These are phyloP conservation scores for Lepidocyrtoides sp. DNA, from an alignment of 2,888 invertebrate genomes.

Conservation along the genomic window DNA sequence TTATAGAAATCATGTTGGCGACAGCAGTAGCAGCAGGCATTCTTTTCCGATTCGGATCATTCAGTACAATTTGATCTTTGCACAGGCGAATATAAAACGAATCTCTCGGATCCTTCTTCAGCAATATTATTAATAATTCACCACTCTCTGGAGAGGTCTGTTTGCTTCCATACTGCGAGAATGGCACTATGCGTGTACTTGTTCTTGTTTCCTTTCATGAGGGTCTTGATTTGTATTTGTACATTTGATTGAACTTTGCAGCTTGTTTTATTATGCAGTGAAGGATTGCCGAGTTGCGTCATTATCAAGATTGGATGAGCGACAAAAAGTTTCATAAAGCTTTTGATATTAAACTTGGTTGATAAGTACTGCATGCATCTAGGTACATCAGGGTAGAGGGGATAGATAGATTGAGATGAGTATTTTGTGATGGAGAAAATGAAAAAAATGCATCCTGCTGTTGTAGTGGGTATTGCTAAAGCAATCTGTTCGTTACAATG, in stretches of 20 bases:
- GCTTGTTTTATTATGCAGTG: slow-evolving; percentile 18
- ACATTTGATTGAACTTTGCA: slow-evolving; percentile 11
- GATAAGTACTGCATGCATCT: too few species aligned
- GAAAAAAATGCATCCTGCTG: slow-evolving; percentile 46
- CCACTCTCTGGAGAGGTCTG: slow-evolving; percentile 61
- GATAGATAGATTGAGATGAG: neutral
- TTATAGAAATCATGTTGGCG: slow-evolving; percentile 64
- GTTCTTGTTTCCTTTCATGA: slow-evolving; percentile 23
- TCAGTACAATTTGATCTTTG: slow-evolving; percentile 69
- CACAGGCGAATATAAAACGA: slow-evolving; percentile 22
- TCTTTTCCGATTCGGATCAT: slow-evolving; percentile 70
- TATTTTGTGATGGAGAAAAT: neutral
- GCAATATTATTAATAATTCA: slow-evolving; percentile 49
- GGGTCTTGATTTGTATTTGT: neutral
- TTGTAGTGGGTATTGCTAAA: neutral
- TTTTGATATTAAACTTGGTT: slow-evolving; percentile 31
- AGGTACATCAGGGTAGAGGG: slow-evolving; percentile 21
- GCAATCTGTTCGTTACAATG: neutral
- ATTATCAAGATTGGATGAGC: slow-evolving; percentile 40
- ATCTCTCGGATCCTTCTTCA: slow-evolving; percentile 29
- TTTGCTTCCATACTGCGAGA: slow-evolving; percentile 67
- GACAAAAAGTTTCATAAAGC: neutral
- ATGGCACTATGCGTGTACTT: neutral
- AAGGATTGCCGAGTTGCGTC: slow-evolving; percentile 46
- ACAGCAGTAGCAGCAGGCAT: slow-evolving; percentile 61